phyloP scores from a whole-genome alignment of 2,113 vertebrate species.

The Trematomus loennbergii region DNA sequence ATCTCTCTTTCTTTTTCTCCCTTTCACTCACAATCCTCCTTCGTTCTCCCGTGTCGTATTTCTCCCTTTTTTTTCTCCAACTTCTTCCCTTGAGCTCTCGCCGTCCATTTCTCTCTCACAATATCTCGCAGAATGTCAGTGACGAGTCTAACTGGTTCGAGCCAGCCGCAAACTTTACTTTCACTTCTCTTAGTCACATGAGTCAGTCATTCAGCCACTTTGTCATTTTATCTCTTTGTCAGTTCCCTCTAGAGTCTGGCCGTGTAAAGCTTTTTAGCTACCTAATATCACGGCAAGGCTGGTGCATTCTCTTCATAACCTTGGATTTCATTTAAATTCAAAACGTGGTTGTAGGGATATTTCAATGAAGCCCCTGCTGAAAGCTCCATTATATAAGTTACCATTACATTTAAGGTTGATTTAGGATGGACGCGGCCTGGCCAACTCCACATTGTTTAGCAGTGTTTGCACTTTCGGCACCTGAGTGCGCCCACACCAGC shows the following conservation, averaged over 20 bases:
- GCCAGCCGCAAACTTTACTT: slow-evolving; percentile 27
- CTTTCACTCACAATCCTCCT: slow-evolving; percentile 28
- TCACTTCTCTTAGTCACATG: slow-evolving; percentile 32
- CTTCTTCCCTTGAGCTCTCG: slow-evolving; percentile 19
- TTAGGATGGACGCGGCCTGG: neutral
- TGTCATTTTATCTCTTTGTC: slow-evolving; percentile 44
- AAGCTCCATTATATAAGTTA: slow-evolving; percentile 8
- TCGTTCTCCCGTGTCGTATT: slow-evolving; percentile 22
- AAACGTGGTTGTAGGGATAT: neutral
- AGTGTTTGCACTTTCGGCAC: slow-evolving; percentile 39
- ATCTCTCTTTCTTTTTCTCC: slow-evolving; percentile 31
- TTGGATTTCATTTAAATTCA: slow-evolving; percentile 24
- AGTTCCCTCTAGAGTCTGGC: slow-evolving; percentile 11
- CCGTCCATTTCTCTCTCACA: slow-evolving; percentile 19
- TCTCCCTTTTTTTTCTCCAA: neutral
- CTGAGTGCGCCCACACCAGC: slow-evolving; percentile 44
- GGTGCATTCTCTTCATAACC: neutral
- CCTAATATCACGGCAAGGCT: slow-evolving; percentile 5
- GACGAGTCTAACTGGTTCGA: slow-evolving; percentile 25
- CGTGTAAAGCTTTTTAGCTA: slow-evolving; percentile 51
- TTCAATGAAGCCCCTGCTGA: neutral
- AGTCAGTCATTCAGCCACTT: slow-evolving; percentile 47
- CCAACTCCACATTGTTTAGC: slow-evolving; percentile 19
- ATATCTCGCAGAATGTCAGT: slow-evolving; percentile 55
- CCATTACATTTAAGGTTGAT: neutral